Evolutionary conservation across 2,113 vertebrate genomes (phyloP).

Genomic region (Heptranchias perlo): DNA sequence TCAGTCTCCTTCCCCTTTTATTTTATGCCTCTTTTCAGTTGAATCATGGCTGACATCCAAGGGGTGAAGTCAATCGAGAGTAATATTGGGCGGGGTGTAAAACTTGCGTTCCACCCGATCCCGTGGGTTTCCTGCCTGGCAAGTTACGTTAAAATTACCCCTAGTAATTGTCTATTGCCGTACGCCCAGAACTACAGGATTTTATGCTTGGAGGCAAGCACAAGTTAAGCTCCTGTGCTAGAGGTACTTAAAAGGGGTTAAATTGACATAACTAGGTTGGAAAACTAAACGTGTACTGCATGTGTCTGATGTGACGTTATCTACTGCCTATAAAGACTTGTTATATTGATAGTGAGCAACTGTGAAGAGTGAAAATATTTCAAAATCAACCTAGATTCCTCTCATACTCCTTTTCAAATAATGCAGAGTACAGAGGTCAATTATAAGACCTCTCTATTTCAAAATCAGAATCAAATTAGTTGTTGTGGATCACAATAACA

Average conservation of each 20-base stretch:
- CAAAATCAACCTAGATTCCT: neutral
- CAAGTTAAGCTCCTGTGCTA: neutral
- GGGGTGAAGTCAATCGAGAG: too few relatives aligned
- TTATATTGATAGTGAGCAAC: neutral
- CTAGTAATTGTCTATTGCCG: neutral
- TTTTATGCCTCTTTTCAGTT: neutral
- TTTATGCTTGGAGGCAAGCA: neutral
- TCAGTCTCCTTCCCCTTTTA: neutral
- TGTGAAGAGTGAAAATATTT: neutral
- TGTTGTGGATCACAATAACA: neutral
- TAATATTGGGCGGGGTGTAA: too few relatives aligned
- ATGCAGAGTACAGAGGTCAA: neutral
- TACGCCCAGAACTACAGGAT: neutral
- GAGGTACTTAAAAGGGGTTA: neutral
- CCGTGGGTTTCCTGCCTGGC: too few relatives aligned
- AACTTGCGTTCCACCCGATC: too few relatives aligned
- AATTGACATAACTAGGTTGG: neutral
- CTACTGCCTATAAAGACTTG: neutral
- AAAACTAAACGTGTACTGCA: neutral
- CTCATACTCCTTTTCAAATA: neutral
- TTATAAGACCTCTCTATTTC: neutral
- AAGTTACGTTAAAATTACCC: too few relatives aligned
- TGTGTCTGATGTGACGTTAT: neutral
- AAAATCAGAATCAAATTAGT: neutral
- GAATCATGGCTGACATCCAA: neutral